Evolutionary conservation across 2,113 vertebrate species (phyloP).

Genomic region (Arothron firmamentum): DNA sequence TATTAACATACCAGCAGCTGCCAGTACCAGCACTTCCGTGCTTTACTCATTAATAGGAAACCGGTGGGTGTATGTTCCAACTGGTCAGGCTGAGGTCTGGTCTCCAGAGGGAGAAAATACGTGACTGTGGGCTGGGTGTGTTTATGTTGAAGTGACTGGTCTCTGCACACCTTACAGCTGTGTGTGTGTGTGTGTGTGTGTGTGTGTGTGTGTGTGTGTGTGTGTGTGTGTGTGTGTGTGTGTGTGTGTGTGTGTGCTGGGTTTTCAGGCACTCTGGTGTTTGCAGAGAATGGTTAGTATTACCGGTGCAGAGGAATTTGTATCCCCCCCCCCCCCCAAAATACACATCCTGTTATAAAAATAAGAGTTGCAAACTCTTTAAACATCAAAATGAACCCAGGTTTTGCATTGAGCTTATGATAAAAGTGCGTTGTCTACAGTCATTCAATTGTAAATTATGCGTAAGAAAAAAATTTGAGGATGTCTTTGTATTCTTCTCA

Average conservation of each 20-base stretch:
- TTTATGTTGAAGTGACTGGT: slow-evolving; percentile 24
- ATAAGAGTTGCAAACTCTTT: neutral
- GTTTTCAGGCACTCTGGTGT: neutral
- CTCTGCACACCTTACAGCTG: slow-evolving; percentile 2
- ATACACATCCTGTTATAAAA: slow-evolving; percentile 2
- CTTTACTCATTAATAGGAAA: slow-evolving; percentile 22
- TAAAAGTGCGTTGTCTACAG: too few relatives aligned
- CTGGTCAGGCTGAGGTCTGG: neutral
- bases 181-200: neutral
- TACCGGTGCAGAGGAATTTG: neutral
- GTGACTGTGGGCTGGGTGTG: slow-evolving; percentile 9
- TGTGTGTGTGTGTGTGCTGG: neutral
- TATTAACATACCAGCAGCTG: neutral
- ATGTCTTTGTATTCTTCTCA: too few relatives aligned
- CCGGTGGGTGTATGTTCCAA: slow-evolving; percentile 23
- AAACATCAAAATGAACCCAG: neutral
- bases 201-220: too few relatives aligned
- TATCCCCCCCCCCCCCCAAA: slow-evolving; percentile 5
- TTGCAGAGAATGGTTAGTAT: neutral
- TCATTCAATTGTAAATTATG: too few relatives aligned
- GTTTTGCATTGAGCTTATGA: too few relatives aligned
- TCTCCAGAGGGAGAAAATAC: neutral
- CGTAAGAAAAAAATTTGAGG: too few relatives aligned
- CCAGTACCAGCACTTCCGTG: slow-evolving; percentile 7
- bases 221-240: neutral